Base-by-base conservation (phyloP, 2,113 vertebrate species). In the Nothoprocta pentlandii region DNA sequence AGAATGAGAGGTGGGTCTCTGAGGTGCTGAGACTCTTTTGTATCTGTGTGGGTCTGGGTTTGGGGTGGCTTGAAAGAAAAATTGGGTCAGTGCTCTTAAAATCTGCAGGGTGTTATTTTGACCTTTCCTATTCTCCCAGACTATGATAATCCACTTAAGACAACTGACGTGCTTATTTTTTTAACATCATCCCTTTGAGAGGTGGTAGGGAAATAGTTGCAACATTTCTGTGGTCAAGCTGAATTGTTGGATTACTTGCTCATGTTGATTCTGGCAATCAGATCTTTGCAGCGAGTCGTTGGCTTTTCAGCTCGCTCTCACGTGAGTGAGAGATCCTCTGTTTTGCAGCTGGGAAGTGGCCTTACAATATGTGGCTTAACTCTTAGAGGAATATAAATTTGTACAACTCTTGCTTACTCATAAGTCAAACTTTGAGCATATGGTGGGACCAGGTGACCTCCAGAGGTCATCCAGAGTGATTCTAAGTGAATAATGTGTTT, bases 161-260 rank as follows among this genome's bases (percentile, higher is more conserved):
- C 54, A 58, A 58, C 54, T 58, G 54, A 58, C 10, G 30, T 58
- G 54, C 16, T 32, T 56, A 56, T 56, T 26, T 20, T 54, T n/a
- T 85, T 36, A 25, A 4, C 6, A 16, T 20, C 21, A 16, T 3
- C 3, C 12, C 13, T 87, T 51, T 62, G 75, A 12, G 28, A 73
- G 34, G 21, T 0, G 0, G 1, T 17, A 49, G 16, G 34, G 34
- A 58, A 70, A 20, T 1, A 54, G 46, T 23, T 63, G 59, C 32
- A 12, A 15, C 0, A 6, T 10, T 69, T 15, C 39, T 8, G 54
- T 17, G 23, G 25, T 23, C 23, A 5, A 20, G 46, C 17, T 16
- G 6, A 59, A 5, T 0, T 0, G 17, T 25, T 67, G n/a, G 20
- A 17, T 16, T 4, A 3, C 36, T 83, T 64, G 25, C 39, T 86